Base-by-base conservation (phyloP, 2,113 vertebrate genomes). In the Tilapia sparmanii region DNA sequence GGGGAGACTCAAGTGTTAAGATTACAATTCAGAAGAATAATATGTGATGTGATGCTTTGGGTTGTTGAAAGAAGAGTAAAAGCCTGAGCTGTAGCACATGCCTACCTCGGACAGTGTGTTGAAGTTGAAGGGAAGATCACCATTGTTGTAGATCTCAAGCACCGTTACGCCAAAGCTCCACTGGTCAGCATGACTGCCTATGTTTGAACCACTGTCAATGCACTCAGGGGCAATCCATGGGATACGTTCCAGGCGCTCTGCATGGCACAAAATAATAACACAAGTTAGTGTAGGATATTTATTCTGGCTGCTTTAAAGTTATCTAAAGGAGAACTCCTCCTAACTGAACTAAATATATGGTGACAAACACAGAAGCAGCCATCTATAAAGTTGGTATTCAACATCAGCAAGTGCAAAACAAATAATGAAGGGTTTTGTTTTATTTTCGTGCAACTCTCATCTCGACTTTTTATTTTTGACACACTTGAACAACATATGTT, bases 181-280 rank as follows among this genome's bases (percentile, higher is more conserved):
- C 63, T 98, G 98, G 91, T 99, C 98, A 0, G 97, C 96, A 0
- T 97, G 95, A 0, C 92, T 93, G 47, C 95, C 94, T 9, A 97
- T 94, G 61, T 76, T 94, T 4, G 90, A 55, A 1, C 92, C 91
- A 0, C 94, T 94, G 1, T 96, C 90, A 3, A 99, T 80, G 11
- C 97, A 98, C 57, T 99, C 98, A 0, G 98, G 98, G 3, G 98
- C 98, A 2, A 97, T 98, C 98, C 98, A 99, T 1, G 98, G 98
- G 29, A 99, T 98, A 1, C 98, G 95, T 5, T 99, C 98, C 45
- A 98, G 96, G 0, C 98, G 97, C 82, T 99, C 98, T 99, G 86
- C 2, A 59, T 29, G 10, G 10, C 8, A 80, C 50, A 53, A 59
- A 1, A 54, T 7, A 80, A 61, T 15, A 3, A 61, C 15, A 50